Base-by-base conservation (phyloP, 2,113 vertebrate genomes). In the Menidia beryllina region DNA sequence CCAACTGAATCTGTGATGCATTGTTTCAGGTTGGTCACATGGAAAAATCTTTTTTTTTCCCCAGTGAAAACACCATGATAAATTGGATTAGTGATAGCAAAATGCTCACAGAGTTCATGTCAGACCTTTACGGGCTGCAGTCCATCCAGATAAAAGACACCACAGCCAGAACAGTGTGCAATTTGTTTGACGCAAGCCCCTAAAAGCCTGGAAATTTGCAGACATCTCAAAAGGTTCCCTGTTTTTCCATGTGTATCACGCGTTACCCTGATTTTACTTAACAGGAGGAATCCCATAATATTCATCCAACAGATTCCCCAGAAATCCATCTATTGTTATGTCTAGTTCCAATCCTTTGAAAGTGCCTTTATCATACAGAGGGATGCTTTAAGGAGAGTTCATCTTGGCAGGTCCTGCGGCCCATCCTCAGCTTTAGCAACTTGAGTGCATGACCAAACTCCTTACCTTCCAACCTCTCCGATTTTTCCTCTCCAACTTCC, bases 221-320 rank as follows among this genome's bases (percentile, higher is more conserved):
- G 59, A 84, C 79, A 86, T 88, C 86, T 83, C 76, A 79, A 72
- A n/a, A 80, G 82, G 86, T 84, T 65, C 81, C 81, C 75, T 83
- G 72, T 86, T 85, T 88, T 72, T 81, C 77, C 89, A 93, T 92
- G 59, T 86, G 56, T 89, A 61, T 90, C 93, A 93, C 89, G 85
- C 81, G 78, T 92, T 90, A 86, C 76, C 90, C 86, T 89, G 88
- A 86, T 93, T 93, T 91, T 87, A 91, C 86, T 87, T 91, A 89
- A 90, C 89, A 92, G 93, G 91, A 92, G 89, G 89, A 92, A 91
- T 81, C 85, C 73, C 68, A 89, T 83, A 84, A 76, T 88, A 79
- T 86, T 74, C 86, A 92, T 90, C 75, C 55, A 91, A 87, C 79
- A 88, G 84, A 91, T 81, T 87, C 79, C 77, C 83, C 77, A 89